Evolutionary conservation across 2,797 vertebrate genomes (phyloP).

Genomic region (Microhierax caerulescens): DNA sequence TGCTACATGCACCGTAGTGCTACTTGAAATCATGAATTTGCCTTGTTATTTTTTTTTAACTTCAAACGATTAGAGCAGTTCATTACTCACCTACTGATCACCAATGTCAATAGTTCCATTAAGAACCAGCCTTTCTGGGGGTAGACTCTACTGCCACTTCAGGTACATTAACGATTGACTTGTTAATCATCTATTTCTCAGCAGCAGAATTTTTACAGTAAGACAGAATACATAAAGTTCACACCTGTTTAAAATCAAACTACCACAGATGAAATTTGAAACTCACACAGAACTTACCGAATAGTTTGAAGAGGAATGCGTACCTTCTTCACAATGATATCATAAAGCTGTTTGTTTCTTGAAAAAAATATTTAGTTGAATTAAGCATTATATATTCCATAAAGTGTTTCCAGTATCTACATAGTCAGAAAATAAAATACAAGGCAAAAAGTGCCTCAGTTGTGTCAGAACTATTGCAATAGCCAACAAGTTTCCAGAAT

Average conservation of each 20-base stretch:
- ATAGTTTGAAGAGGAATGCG: constrained; percentile 84
- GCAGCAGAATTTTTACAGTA: neutral
- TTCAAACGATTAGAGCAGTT: neutral
- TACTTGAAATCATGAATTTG: neutral
- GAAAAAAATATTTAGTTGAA: constrained; percentile 78
- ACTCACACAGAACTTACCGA: constrained; percentile 74
- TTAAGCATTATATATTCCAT: neutral
- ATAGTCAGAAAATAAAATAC: neutral
- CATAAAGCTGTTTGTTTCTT: constrained; percentile 94
- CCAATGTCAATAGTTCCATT: neutral
- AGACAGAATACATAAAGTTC: neutral
- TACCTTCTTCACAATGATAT: constrained; percentile 86
- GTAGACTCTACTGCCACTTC: neutral
- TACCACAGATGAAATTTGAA: neutral
- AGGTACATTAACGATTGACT: neutral
- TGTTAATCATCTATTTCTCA: neutral
- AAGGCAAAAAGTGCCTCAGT: neutral
- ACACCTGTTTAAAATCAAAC: neutral
- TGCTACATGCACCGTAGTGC: neutral
- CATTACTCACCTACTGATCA: neutral
- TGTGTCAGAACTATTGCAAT: neutral
- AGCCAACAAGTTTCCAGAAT: neutral
- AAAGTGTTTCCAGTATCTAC: neutral
- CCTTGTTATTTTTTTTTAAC: neutral
- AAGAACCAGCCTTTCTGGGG: neutral